Conservation (phyloP, 2,797 vertebrate species). For the Miichthys miiuy region DNA sequence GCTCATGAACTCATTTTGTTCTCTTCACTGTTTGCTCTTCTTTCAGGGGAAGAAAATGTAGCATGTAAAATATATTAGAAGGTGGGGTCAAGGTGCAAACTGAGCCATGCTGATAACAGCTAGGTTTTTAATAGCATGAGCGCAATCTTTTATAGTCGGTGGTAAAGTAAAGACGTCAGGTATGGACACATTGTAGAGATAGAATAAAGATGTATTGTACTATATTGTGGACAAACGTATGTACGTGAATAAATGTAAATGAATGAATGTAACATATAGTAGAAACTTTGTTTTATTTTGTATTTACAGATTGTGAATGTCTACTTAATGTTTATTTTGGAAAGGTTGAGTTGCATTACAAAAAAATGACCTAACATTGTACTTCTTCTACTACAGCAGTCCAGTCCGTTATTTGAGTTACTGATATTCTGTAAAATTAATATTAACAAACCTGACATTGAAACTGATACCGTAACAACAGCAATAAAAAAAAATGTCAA, state of each 20-base stretch:
- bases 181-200: constrained; percentile 16
- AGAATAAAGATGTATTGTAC: neutral
- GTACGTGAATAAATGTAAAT: neutral
- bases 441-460: neutral
- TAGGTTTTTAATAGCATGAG: constrained; percentile 24
- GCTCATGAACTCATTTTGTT: constrained; percentile 32
- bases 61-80: constrained; percentile 31
- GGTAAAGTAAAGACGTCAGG: constrained; percentile 55
- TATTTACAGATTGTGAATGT: constrained; percentile 12
- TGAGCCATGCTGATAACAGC: constrained; percentile 46
- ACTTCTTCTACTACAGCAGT: neutral
- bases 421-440: neutral
- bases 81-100: constrained; percentile 38
- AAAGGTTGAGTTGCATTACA: neutral
- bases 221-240: neutral
- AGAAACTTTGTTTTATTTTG: constrained; percentile 6
- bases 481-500: neutral
- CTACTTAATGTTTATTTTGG: neutral
- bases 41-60: constrained; percentile 34
- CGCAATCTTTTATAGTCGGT: constrained; percentile 22
- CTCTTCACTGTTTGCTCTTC: constrained; percentile 49
- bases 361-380: neutral
- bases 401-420: neutral
- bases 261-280: neutral
- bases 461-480: neutral